Evolutionary conservation across 2,113 vertebrate species (phyloP).

Genomic region (Podilymbus podiceps): DNA sequence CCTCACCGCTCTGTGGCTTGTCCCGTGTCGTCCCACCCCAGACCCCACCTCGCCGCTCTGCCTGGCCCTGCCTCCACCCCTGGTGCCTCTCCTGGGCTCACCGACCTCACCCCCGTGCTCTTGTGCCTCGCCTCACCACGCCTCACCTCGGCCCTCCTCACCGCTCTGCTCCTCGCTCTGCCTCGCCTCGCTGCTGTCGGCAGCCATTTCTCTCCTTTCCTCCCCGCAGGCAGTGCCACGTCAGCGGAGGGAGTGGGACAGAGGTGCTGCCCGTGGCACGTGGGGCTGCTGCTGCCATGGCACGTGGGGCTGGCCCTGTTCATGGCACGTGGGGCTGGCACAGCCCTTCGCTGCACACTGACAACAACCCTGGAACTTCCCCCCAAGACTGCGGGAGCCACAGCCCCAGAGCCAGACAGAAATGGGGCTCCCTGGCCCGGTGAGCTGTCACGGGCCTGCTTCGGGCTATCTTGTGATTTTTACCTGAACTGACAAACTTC

Average conservation of each 20-base stretch:
- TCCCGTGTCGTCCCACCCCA: background rate
- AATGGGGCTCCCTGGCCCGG: background rate
- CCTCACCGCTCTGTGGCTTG: background rate
- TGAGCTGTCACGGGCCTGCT: background rate
- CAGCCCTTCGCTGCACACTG: background rate
- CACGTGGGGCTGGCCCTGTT: too few relatives aligned
- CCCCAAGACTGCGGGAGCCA: too few relatives aligned
- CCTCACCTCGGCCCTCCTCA: background rate
- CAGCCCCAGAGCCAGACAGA: background rate
- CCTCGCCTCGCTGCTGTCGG: background rate
- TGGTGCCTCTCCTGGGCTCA: background rate
- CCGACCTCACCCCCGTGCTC: background rate
- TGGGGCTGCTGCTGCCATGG: too few relatives aligned
- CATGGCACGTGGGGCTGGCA: background rate
- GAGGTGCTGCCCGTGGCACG: background rate
- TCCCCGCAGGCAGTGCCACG: background rate
- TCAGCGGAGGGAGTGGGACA: background rate
- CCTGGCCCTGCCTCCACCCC: background rate
- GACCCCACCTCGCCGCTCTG: background rate
- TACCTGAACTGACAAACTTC: background rate
- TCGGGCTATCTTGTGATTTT: background rate
- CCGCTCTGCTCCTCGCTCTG: too few relatives aligned
- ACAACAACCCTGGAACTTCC: rapidly evolving
- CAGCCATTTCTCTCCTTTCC: background rate
- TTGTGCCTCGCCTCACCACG: background rate